Conservation (phyloP, 2,113 vertebrate genomes). For the Gasterosteus nipponicus region DNA sequence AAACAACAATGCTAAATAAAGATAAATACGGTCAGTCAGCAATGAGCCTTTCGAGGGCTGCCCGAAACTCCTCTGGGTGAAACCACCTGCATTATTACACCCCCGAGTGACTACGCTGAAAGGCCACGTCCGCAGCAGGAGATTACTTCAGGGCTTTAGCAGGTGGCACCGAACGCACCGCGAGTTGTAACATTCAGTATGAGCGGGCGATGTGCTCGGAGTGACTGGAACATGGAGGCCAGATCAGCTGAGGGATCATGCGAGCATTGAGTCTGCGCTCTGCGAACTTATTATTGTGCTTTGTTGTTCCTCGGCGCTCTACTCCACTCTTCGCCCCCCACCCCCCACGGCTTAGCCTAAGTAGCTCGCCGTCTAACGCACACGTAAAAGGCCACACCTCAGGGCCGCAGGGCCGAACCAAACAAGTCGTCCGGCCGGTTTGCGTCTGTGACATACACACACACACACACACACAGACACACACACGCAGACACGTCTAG, state of each 20-base stretch:
- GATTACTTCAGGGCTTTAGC: constrained; percentile 28
- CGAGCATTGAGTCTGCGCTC: constrained; percentile 45
- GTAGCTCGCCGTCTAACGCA: constrained; percentile 41
- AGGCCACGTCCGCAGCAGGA: constrained; percentile 1
- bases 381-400: constrained; percentile 17
- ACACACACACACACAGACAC: constrained; percentile 30
- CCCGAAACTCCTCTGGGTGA: background rate
- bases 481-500: constrained; percentile 4
- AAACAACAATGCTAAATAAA: constrained; percentile 11
- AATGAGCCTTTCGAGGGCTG: background rate
- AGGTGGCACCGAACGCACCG: constrained; percentile 23
- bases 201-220: constrained; percentile 60
- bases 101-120: constrained; percentile 6
- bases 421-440: constrained; percentile 56
- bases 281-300: constrained; percentile 67
- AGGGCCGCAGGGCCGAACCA: constrained; percentile 37
- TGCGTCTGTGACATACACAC: background rate
- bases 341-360: constrained; percentile 11
- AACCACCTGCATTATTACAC: constrained; percentile 18
- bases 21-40: background rate
- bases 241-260: constrained; percentile 71
- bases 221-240: constrained; percentile 49
- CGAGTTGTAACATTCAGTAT: constrained; percentile 33
- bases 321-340: constrained; percentile 5
- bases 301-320: constrained; percentile 42